Conservation (phyloP, 2,888 invertebrate species). For the Euspilapteryx auroguttella region DNA sequence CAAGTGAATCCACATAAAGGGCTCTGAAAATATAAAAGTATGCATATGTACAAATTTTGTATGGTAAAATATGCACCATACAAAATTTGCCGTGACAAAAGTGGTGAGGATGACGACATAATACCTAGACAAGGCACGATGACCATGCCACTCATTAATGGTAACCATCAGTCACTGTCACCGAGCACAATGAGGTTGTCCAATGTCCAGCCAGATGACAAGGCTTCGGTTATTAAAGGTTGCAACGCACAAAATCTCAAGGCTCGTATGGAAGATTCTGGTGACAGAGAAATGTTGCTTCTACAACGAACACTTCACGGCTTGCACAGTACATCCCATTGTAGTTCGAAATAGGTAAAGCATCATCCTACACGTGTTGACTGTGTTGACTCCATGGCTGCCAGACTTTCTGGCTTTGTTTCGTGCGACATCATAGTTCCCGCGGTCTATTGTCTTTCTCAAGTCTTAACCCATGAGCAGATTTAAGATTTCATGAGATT, state of each 20-base stretch:
- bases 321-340: too few species aligned
- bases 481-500: slow-evolving; percentile 19
- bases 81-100: slow-evolving; percentile 18
- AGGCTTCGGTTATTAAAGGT: slow-evolving; percentile 4
- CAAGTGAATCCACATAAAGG: too few species aligned
- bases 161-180: slow-evolving; percentile 22
- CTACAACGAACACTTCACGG: too few species aligned
- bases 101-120: slow-evolving; percentile 16
- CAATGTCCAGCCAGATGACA: slow-evolving; percentile 3
- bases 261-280: slow-evolving; percentile 4
- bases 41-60: too few species aligned
- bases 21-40: too few species aligned
- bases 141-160: slow-evolving; percentile 13
- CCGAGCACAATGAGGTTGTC: slow-evolving; percentile 13
- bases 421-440: slow-evolving; percentile 9
- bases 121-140: slow-evolving; percentile 12
- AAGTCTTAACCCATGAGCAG: background rate
- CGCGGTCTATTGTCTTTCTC: slow-evolving; percentile 16
- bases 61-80: slow-evolving; percentile 13
- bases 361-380: too few species aligned
- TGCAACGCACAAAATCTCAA: slow-evolving; percentile 7
- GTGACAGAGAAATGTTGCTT: too few species aligned
- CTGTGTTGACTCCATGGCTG: too few species aligned
- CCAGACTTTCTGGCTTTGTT: background rate
- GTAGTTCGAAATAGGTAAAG: too few species aligned